Evolutionary conservation across 2,797 vertebrate species (phyloP).

Genomic region (Saxicola maurus): DNA sequence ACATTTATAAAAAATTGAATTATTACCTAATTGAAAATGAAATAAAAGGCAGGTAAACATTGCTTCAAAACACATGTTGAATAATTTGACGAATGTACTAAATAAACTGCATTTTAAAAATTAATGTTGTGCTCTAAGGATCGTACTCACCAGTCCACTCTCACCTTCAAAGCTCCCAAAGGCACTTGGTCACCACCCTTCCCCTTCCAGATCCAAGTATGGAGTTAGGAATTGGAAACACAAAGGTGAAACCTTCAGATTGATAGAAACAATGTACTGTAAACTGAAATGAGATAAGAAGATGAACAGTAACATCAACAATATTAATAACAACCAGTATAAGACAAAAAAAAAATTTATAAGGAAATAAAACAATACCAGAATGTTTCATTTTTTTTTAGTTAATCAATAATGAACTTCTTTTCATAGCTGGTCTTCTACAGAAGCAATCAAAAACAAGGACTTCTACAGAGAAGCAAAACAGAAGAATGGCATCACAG

Average conservation of each 20-base stretch:
- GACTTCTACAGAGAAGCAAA: background rate
- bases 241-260: background rate
- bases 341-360: background rate
- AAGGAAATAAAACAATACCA: background rate
- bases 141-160: background rate
- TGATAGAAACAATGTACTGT: background rate
- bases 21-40: background rate
- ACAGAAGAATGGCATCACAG: background rate
- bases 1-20: background rate
- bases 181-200: too few relatives aligned
- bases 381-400: background rate
- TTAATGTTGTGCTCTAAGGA: fast-evolving
- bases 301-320: background rate
- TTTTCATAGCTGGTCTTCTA: background rate
- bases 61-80: background rate
- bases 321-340: background rate
- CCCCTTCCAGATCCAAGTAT: background rate
- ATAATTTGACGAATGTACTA: background rate
- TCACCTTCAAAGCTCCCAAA: background rate
- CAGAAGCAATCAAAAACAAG: background rate
- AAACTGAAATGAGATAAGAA: background rate
- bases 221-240: background rate
- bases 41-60: background rate
- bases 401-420: background rate
- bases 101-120: background rate